Evolutionary conservation across 2,888 invertebrate genomes (phyloP).

Genomic region (Orchesellides sinensis): DNA sequence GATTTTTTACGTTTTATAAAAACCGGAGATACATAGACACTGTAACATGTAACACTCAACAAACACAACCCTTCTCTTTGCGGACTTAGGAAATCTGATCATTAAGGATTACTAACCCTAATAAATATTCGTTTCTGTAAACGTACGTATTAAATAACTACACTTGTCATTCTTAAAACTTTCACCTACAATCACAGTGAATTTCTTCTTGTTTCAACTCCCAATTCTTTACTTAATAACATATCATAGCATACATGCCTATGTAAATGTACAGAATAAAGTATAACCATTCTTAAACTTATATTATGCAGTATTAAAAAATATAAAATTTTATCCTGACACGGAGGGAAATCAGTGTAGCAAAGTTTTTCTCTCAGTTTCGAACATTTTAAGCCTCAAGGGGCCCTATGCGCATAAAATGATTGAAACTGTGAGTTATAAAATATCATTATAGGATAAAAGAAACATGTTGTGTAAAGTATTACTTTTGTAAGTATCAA

Average conservation of each 20-base stretch:
- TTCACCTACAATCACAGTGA: not conserved
- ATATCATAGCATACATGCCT: not conserved
- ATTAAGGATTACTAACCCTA: no score
- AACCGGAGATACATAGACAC: no score
- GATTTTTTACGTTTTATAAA: no score
- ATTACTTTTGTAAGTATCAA: not conserved
- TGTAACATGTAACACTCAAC: no score
- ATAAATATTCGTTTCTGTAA: no score
- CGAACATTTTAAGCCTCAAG: constrained; percentile 61
- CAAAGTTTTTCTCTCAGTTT: constrained; percentile 19
- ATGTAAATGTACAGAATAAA: not conserved
- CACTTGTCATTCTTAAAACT: no score
- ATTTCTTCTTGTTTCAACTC: not conserved
- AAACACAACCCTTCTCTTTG: no score
- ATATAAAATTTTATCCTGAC: constrained; percentile 6
- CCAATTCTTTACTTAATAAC: not conserved
- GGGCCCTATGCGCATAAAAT: constrained; percentile 65
- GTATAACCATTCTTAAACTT: no score
- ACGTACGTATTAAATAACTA: no score
- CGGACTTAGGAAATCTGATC: no score
- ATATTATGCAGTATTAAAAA: no score
- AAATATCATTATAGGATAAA: not conserved
- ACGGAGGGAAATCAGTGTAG: not conserved
- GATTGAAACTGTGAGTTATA: constrained; percentile 39
- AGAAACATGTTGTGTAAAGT: not conserved